Evolutionary conservation across 1,140 invertebrate genomes (phyloP).

Genomic region (Delia radicum): DNA sequence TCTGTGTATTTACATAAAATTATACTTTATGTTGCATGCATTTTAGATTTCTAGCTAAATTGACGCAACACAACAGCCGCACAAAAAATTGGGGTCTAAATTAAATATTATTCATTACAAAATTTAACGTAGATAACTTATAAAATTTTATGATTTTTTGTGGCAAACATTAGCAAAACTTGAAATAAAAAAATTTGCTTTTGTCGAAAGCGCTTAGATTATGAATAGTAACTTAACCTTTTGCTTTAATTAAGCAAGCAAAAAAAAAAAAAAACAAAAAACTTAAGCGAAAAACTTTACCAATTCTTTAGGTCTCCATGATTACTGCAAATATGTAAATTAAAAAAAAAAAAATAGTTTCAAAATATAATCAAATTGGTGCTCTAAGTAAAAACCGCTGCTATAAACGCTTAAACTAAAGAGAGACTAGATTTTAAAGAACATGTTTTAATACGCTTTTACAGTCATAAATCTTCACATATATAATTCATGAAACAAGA

Average conservation of each 20-base stretch:
- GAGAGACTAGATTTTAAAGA: not conserved
- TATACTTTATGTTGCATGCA: not conserved
- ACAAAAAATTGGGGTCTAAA: not conserved
- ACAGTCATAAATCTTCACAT: not conserved
- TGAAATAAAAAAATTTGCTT: no score
- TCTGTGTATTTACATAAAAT: not conserved
- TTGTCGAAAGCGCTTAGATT: not conserved
- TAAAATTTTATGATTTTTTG: not conserved
- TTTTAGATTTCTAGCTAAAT: not conserved
- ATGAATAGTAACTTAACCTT: constrained; percentile 1
- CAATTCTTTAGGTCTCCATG: not conserved
- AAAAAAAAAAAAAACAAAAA: not conserved
- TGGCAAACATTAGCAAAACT: no score
- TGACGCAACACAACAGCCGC: not conserved
- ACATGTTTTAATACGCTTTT: not conserved
- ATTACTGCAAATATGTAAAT: not conserved
- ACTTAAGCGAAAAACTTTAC: not conserved
- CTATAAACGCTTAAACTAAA: no score
- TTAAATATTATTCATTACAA: not conserved
- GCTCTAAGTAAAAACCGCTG: not conserved
- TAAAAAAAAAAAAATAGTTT: not conserved
- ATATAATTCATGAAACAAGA: no score
- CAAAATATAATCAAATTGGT: not conserved
- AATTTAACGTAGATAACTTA: not conserved
- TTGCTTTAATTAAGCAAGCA: not conserved